Conservation (phyloP, 1,140 invertebrate genomes). For the Drosophila guanche region DNA sequence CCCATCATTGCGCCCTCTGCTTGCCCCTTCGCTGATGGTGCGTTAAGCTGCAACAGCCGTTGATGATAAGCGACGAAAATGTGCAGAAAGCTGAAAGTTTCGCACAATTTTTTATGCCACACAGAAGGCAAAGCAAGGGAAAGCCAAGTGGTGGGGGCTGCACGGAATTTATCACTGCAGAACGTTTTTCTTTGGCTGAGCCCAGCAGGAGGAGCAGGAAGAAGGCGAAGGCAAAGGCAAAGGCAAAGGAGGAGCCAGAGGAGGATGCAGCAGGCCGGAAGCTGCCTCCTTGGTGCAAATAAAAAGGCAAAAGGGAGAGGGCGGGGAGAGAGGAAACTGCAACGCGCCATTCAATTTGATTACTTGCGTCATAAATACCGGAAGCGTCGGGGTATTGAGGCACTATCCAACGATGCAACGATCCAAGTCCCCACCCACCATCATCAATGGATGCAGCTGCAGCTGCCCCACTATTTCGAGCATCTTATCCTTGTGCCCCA, state of each 20-base stretch:
- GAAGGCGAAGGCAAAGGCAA: constrained; percentile 16
- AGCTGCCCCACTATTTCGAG: too few relatives aligned
- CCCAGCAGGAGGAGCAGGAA: background rate
- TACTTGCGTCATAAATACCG: constrained; percentile 81
- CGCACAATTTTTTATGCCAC: constrained; percentile 76
- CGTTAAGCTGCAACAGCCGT: constrained; percentile 69
- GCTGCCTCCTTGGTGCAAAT: constrained; percentile 56
- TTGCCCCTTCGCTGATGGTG: background rate
- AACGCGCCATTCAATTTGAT: constrained; percentile 80
- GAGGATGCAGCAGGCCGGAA: constrained; percentile 23
- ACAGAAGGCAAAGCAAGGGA: constrained; percentile 12
- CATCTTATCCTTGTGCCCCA: too few relatives aligned
- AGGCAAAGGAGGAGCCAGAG: constrained; percentile 22
- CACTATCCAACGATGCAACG: constrained; percentile 39
- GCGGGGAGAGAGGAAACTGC: constrained; percentile 56
- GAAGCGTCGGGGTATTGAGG: constrained; percentile 79
- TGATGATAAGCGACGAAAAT: constrained; percentile 79
- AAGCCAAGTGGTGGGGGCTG: background rate
- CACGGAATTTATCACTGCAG: constrained; percentile 73
- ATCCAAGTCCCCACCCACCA: background rate
- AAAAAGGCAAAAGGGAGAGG: constrained; percentile 50
- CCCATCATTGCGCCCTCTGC: background rate
- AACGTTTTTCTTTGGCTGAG: constrained; percentile 7
- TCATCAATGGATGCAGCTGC: constrained; percentile 1
- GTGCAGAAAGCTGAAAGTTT: constrained; percentile 81